Percentiles rank a stretch among this genome's conserved stretches.
phyloP scores from a whole-genome alignment of 2,113 vertebrate genomes.

The Cygnus buccinator region DNA sequence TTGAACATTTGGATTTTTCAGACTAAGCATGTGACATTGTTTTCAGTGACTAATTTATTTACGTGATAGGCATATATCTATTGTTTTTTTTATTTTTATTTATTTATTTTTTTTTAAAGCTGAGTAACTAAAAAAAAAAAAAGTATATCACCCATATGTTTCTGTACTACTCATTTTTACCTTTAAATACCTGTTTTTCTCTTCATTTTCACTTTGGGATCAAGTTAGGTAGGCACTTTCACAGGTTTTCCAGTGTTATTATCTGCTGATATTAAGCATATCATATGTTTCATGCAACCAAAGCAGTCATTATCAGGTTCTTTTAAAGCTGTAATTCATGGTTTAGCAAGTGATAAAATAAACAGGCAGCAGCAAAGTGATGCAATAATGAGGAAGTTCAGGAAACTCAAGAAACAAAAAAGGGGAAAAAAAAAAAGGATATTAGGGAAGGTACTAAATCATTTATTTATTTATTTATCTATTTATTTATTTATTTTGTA shows the following conservation, averaged over 20 bases:
- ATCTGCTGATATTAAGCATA: not conserved
- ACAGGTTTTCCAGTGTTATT: not conserved
- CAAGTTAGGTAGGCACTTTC: not conserved
- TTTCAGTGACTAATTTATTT: not conserved
- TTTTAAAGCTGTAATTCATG: not conserved
- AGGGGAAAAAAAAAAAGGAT: not conserved
- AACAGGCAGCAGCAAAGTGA: not conserved
- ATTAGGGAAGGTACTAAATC: not conserved
- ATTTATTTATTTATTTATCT: not conserved
- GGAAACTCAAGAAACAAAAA: not conserved
- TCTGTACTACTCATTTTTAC: not conserved
- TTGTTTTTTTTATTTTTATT: not conserved
- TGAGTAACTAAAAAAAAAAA: not conserved
- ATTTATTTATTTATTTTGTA: not conserved
- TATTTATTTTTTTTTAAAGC: not conserved
- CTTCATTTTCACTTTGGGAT: not conserved
- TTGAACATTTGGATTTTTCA: not conserved
- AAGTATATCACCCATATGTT: accelerated
- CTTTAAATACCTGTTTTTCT: not conserved
- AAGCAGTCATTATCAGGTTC: not conserved
- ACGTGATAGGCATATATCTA: not conserved
- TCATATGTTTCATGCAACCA: not conserved
- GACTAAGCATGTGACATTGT: not conserved
- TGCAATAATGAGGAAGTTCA: not conserved
- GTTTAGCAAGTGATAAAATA: not conserved